Conservation (phyloP, 2,888 invertebrate genomes). For the Pachliopta kotzebuea region DNA sequence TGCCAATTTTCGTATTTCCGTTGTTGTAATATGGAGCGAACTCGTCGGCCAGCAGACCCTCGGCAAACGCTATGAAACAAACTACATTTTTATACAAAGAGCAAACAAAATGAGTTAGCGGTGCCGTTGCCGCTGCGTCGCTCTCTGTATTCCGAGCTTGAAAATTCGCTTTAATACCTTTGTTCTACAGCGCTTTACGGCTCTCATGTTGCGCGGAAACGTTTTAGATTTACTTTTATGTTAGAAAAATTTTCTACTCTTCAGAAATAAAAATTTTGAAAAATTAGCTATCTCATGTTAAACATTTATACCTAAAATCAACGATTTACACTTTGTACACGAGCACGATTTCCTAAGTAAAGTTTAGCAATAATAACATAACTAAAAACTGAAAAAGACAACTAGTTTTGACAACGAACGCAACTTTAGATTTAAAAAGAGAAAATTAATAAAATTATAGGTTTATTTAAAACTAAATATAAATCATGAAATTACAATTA, state of each 20-base stretch:
- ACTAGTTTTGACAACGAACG: too few relatives aligned
- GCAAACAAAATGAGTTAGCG: slow-evolving; percentile 73
- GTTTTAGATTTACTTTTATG: slow-evolving; percentile 60
- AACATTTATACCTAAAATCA: not conserved
- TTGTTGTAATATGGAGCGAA: slow-evolving; percentile 49
- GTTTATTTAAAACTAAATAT: not conserved
- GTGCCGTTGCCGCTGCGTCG: slow-evolving; percentile 65
- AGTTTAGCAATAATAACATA: not conserved
- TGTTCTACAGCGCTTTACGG: slow-evolving; percentile 73
- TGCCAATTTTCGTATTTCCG: slow-evolving; percentile 46
- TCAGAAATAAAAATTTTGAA: slow-evolving; percentile 42
- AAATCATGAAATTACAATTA: not conserved
- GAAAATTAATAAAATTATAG: not conserved
- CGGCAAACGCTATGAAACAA: slow-evolving; percentile 63
- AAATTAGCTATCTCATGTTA: slow-evolving; percentile 19
- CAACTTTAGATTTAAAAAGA: too few relatives aligned
- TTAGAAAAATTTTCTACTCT: slow-evolving; percentile 49
- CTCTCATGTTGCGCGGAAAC: slow-evolving; percentile 64
- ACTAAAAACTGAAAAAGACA: not conserved
- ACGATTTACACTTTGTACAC: not conserved
- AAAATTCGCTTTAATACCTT: slow-evolving; percentile 77
- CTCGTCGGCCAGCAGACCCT: slow-evolving; percentile 38
- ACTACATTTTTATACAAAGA: slow-evolving; percentile 70
- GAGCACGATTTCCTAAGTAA: not conserved
- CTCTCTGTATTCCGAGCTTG: slow-evolving; percentile 67